Percentiles rank a stretch among this genome's conserved stretches.
These are phyloP conservation scores for Oxystoma pomonae DNA, from an alignment of 2,888 invertebrate species.

Conservation along the genomic window DNA sequence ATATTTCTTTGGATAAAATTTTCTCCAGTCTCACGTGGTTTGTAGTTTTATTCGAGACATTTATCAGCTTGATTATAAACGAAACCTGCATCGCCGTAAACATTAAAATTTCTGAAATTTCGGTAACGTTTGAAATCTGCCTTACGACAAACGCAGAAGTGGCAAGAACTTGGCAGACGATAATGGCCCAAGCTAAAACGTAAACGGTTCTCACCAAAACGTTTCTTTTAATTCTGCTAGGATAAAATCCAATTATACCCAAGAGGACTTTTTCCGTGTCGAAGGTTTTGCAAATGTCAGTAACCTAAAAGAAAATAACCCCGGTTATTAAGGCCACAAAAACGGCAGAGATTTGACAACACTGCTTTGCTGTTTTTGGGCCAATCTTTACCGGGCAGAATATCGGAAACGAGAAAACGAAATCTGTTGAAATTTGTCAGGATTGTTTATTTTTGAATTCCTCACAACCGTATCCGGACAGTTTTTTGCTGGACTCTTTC, in stretches of 20 bases:
- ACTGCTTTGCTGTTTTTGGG: too few relatives aligned
- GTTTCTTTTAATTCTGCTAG: not conserved
- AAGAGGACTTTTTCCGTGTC: not conserved
- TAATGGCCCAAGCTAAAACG: not conserved
- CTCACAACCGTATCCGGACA: too few relatives aligned
- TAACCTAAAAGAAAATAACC: not conserved
- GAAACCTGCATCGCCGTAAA: not conserved
- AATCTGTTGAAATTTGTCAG: too few relatives aligned
- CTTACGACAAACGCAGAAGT: not conserved
- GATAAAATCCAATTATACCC: not conserved
- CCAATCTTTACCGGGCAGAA: too few relatives aligned
- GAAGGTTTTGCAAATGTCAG: not conserved
- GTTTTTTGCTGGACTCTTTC: too few relatives aligned
- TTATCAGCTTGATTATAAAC: not conserved
- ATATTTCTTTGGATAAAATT: not conserved
- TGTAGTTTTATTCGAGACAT: not conserved
- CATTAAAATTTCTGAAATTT: not conserved
- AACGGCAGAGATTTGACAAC: too few relatives aligned
- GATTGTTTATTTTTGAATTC: too few relatives aligned
- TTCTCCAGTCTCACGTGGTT: not conserved
- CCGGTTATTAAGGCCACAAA: too few relatives aligned
- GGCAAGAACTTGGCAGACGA: not conserved
- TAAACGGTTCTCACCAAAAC: not conserved
- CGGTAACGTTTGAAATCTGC: not conserved
- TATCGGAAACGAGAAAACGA: too few relatives aligned